Evolutionary conservation across 2,888 invertebrate genomes (phyloP), one percentile per base, ranked within the genome.

Genomic region (Creontiades dilutus): DNA sequence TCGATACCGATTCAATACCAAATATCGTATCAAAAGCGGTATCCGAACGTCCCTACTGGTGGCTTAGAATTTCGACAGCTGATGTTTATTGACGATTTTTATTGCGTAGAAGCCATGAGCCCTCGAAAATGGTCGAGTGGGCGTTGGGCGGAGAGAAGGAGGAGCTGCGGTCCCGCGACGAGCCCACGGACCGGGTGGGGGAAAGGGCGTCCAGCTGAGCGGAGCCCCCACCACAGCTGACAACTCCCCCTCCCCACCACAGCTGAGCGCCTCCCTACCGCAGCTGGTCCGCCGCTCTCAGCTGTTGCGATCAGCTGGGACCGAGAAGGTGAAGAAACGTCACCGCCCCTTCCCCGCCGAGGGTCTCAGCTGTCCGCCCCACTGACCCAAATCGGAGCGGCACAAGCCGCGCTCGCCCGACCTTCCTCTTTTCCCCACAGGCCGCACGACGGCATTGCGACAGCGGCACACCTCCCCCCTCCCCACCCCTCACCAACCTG

Each of bases 301-400:
- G 82, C 82, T 82, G 82, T 19, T 52, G 28, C 82, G 52, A 82
- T 82, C 82, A 82, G 82, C 82, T 82, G 82, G 27, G 28, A 0
- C 9, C 61, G 5, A 46, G 61, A 28, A 7, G 37, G 37, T 7
- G 37, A 37, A n/a, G n/a, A n/a, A n/a, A 37, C 37, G 37, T 37
- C 37, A 37, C 37, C 37, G 37, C 14, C 16, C 82, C 52, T 14
- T 4, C 27, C 37, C 57, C 27, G 19, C 61, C 16, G 52, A 28
- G 23, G 2, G 78, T n/a, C n/a, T 37, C 57, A 57, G 85, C 85
- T 78, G 78, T 47, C n/a, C 85, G 85, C 55, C 85, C 85, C 37
- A 85, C 46, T 85, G 61, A 85, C 85, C 85, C 28, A 84, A 47
- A 48, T 84, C 27, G 37, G 12, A 23, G 27, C 12, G 14, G 76